Conservation (phyloP, 2,888 invertebrate genomes). For the Prionchulus punctatus region DNA sequence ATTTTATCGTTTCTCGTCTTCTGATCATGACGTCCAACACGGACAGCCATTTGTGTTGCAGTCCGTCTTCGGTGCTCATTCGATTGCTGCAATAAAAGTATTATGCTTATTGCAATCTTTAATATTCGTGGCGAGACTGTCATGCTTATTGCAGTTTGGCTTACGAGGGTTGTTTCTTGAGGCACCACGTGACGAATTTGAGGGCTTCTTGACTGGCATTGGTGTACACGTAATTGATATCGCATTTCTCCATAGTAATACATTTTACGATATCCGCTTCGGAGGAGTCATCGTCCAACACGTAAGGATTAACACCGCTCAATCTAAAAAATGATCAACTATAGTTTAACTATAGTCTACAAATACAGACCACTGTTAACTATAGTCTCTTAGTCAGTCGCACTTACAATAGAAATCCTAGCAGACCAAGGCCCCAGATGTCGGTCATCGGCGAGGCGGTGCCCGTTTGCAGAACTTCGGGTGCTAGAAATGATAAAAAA, state of each 20-base stretch:
- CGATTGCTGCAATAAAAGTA: conserved; percentile 12
- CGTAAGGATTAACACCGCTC: conserved; percentile 80
- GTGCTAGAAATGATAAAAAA: conserved; percentile 45
- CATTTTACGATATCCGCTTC: conserved; percentile 73
- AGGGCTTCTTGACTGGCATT: conserved; percentile 83
- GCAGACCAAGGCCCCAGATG: conserved; percentile 83
- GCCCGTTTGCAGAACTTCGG: conserved; percentile 72
- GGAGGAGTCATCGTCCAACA: conserved; percentile 46
- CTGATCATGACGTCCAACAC: conserved; percentile 80
- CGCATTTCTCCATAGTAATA: conserved; percentile 72
- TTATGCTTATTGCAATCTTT: background rate
- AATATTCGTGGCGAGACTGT: background rate
- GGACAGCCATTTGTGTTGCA: conserved; percentile 86
- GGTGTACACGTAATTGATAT: conserved; percentile 81
- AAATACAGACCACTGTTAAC: background rate
- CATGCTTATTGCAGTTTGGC: too few species aligned
- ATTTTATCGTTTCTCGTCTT: conserved; percentile 51
- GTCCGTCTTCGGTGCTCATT: conserved; percentile 78
- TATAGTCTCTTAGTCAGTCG: background rate
- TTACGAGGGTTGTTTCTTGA: conserved; percentile 80
- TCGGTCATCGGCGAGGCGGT: conserved; percentile 68
- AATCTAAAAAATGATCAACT: conserved; percentile 37
- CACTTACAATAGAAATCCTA: conserved; percentile 62
- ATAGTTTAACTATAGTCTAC: background rate
- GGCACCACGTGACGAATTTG: conserved; percentile 80